Percentiles rank a stretch among this genome's conserved stretches.
These are phyloP conservation scores for Nasonia vitripennis DNA, from an alignment of 1,140 invertebrate genomes.

Conservation along the genomic window DNA sequence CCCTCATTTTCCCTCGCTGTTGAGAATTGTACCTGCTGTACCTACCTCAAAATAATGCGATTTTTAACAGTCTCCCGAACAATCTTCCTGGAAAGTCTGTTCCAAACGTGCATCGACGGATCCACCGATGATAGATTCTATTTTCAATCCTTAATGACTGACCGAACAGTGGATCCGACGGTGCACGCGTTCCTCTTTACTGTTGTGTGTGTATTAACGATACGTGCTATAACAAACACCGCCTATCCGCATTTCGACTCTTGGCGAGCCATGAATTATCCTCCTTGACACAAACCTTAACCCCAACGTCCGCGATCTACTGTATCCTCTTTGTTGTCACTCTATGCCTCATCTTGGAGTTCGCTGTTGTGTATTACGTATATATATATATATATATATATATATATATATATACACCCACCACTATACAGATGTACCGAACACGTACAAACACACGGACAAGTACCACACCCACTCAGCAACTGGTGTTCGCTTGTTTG, in stretches of 20 bases:
- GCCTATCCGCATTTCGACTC: constrained; percentile 22
- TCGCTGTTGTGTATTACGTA: constrained; percentile 37
- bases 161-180: background rate
- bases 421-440: constrained; percentile 53
- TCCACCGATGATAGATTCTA: background rate
- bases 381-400: no score
- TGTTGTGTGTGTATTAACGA: constrained; percentile 8
- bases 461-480: constrained; percentile 61
- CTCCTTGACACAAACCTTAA: background rate
- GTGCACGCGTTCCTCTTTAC: background rate
- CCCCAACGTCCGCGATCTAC: background rate
- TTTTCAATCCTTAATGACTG: no score
- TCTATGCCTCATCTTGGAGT: constrained; percentile 40
- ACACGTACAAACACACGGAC: constrained; percentile 57
- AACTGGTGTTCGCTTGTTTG: constrained; percentile 74
- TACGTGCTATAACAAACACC: constrained; percentile 19
- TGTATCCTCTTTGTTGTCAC: constrained; percentile 47
- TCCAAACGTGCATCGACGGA: background rate
- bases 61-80: background rate
- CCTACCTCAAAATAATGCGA: no score
- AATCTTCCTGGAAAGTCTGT: background rate
- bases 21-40: constrained; percentile 23
- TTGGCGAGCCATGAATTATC: background rate
- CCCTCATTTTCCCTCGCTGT: constrained; percentile 2
- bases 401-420: background rate